Base-by-base conservation (phyloP, 2,888 invertebrate genomes). In the Muscina levida region DNA sequence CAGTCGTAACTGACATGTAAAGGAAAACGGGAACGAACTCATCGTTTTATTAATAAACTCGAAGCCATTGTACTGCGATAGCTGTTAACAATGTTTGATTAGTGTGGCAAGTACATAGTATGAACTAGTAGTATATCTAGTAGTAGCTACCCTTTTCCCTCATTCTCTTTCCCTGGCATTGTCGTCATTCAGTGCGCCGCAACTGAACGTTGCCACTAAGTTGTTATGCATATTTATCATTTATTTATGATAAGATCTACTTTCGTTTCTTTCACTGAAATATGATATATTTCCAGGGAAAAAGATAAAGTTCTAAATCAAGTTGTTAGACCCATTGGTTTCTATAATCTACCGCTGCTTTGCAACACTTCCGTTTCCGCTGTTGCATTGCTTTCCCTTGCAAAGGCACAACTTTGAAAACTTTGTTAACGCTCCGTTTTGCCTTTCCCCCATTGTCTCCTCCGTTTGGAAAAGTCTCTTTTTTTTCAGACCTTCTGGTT, bases 301-400 rank as follows among this genome's bases (percentile, higher is more conserved):
- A 56, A 77, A 70, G 80, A 80, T 80, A 73, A 81, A 81, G 77
- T 81, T 81, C 74, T 77, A 81, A 82, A 82, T 79, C 79, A 82
- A 82, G 82, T 82, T 79, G 82, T 79, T 68, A 77, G 75, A 76
- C 57, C 73, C 76, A 73, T 79, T 79, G 73, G 66, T 79, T 74
- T 81, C 77, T 77, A 73, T 79, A 76, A 79, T 78, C 78, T 73
- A 79, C 76, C 82, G 76, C 75, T 77, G 77, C 78, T 70, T 73
- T 78, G 79, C 76, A 82, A 74, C 79, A 82, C 78, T 82, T 83
- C 76, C 83, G 82, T 68, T 81, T 81, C 76, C 81, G 81, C 46
- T 81, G 79, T 77, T 81, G 81, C 81, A 81, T 78, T 78, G 82
- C 75, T 78, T 77, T 77, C 59, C 44, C 13, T 44, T n/a, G 13